A percentile compares a stretch with the other conserved stretches of the same genome.
These are phyloP conservation scores for Hormiphora californensis DNA, from an alignment of 37 sponge, comb jelly and placozoan species.

Conservation along the genomic window DNA sequence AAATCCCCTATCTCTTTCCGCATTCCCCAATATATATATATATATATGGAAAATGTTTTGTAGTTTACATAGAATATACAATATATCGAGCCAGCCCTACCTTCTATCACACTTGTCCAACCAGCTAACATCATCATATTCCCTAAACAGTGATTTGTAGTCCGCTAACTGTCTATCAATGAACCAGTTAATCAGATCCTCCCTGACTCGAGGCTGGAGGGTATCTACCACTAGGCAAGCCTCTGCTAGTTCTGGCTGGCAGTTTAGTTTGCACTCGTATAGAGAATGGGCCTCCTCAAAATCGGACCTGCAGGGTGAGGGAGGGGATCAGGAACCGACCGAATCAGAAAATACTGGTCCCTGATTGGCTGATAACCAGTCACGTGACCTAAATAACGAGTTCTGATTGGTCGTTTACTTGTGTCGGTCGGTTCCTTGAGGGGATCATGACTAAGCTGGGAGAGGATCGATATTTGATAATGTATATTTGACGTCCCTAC, in stretches of 20 bases:
- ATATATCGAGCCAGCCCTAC: no score
- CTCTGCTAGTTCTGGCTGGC: slow-evolving; percentile 16
- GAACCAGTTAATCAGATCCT: slow-evolving; percentile 83
- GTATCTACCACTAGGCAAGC: slow-evolving; percentile 58
- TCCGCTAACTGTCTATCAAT: slow-evolving; percentile 86
- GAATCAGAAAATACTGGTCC: no score
- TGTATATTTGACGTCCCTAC: no score
- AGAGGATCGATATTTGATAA: no score
- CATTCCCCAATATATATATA: not conserved
- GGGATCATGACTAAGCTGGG: no score
- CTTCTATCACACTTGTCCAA: slow-evolving; percentile 45
- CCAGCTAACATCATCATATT: slow-evolving; percentile 65
- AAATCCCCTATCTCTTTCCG: not conserved
- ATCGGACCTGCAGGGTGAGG: no score
- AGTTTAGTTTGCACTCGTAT: slow-evolving; percentile 48
- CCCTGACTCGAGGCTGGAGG: slow-evolving; percentile 58
- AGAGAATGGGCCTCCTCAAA: slow-evolving; percentile 50
- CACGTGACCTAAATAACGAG: no score
- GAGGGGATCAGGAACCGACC: no score
- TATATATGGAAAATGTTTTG: not conserved
- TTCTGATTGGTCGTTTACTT: no score
- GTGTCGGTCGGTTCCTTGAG: no score
- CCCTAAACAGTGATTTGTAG: slow-evolving; percentile 83
- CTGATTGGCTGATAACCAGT: no score
- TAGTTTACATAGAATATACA: not conserved